Evolutionary conservation across 30 jellyfish, hydroid and myxozoan species (phyloP), one percentile per base, ranked within the genome.

Genomic region (Cassiopea andromeda): DNA sequence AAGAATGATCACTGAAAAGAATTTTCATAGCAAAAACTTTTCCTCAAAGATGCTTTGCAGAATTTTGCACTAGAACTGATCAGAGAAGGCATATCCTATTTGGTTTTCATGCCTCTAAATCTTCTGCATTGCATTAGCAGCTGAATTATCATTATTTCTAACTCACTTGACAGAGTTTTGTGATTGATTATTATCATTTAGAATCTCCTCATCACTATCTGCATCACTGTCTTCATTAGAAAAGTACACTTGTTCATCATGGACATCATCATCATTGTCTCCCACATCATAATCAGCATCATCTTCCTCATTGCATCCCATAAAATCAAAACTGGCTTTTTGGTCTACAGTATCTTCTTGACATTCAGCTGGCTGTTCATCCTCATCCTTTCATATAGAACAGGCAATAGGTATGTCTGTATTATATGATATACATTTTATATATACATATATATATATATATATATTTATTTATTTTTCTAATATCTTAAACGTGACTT

Each of bases 151-250:
- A 77, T 8, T 2, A 43, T 47, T 8, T 77, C 44, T 77, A 50
- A 50, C 64, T 50, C 64, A 50, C 64, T 50, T 79, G 46, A 44
- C 57, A 48, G 46, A 58, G 45, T 19, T 79, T 79, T 57, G 4
- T 48, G 27, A 58, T 19, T 79, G 50, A 79, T 79, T 78, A 58
- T 19, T 58, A 79, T 79, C 88, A 46, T 19, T 46, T 17, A 54
- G 78, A 60, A 15, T 18, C 19, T 60, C 88, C 60, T 46, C 75
- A 46, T 79, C 88, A 79, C 18, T 79, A 19, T 79, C 88, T 79
- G 49, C 78, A 19, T 49, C 75, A 45, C 67, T 17, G 47, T 38
- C 67, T 44, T 79, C 88, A 54, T 79, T 50, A 5, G 88, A 58
- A 46, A 7, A 27, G 27, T 60, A 38, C 45, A 71, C 7, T 27